Base-by-base conservation (phyloP, 2,797 vertebrate species). In the Gadopsis bispinosus region DNA sequence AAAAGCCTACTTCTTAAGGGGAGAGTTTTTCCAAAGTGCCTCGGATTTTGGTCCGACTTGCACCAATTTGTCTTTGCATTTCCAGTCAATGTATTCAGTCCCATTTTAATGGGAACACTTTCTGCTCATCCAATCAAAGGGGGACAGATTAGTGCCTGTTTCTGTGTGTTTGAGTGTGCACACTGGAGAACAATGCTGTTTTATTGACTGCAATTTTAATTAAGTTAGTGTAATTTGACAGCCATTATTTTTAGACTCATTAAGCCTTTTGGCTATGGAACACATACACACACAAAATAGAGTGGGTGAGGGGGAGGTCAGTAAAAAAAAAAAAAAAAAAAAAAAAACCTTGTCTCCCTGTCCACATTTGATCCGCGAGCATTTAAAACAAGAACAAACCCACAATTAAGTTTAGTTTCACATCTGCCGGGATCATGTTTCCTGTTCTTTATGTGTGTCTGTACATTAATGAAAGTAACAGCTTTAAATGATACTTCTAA, bases 241-340 rank as follows among this genome's bases (percentile, higher is more conserved):
- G 31, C 19, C 62, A 84, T 75, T 83, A 90, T 90, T 88, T 84
- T 81, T 81, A 83, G 83, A 84, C 84, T 88, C 73, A 88, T 91
- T 88, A 86, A 73, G 79, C 64, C 19, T 53, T 81, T 72, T 84
- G 78, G 73, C 70, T 58, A 37, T 60, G 76, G 3, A 62, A 75
- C 54, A 78, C 39, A 74, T 26, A 69, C 63, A 69, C 53, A 31
- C 22, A 73, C 35, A 55, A 78, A 54, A 17, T 66, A 14, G 51
- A 45, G 14, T 13, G 29, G 29, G 45, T 26, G 26, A 53, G 39
- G 45, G 37, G 50, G 26, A 41, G 26, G 63, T 37, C 55, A 69
- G 73, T 7, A 60, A 66, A 64, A 76, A 80, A 72, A 37, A 33
- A 62, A 50, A 29, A 71, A 72, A 66, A 64, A 76, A 80, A 72